A percentile compares a stretch with the other conserved stretches of the same genome.
Evolutionary conservation across 2,888 invertebrate genomes (phyloP).

Genomic region (Xanthorhoe spadicearia): DNA sequence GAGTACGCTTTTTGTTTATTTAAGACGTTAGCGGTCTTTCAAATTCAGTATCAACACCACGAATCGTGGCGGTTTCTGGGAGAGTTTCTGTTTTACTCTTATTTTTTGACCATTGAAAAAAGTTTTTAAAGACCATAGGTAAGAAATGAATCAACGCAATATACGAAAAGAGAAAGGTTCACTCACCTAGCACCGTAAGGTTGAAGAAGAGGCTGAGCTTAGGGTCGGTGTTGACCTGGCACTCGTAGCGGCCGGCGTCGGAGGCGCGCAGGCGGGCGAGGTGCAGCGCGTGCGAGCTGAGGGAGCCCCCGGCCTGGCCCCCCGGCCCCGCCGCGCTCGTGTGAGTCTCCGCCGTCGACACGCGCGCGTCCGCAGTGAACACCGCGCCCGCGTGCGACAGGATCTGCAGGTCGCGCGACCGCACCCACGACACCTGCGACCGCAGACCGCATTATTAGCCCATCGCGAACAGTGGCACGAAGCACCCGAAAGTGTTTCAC

Average conservation of each 20-base stretch:
- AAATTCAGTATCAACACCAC: too few relatives aligned
- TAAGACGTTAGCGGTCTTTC: not conserved
- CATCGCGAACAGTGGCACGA: not conserved
- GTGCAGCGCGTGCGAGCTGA: conserved; percentile 84
- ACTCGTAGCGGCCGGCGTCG: conserved; percentile 89
- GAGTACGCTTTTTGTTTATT: too few relatives aligned
- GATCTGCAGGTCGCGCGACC: conserved; percentile 88
- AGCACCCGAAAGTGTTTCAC: not conserved
- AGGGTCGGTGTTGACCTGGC: conserved; percentile 90
- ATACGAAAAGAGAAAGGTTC: not conserved
- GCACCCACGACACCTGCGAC: conserved; percentile 89
- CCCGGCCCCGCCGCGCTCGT: conserved; percentile 62
- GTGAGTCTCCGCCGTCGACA: conserved; percentile 79
- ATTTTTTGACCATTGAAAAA: too few relatives aligned
- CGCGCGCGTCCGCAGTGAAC: conserved; percentile 88
- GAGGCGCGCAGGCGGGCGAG: conserved; percentile 84
- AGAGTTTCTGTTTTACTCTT: too few relatives aligned
- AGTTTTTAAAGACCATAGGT: too few relatives aligned
- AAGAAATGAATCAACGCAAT: not conserved
- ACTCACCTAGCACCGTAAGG: conserved; percentile 85
- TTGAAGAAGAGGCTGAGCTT: conserved; percentile 88
- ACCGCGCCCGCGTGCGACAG: conserved; percentile 86
- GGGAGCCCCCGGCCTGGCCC: too few relatives aligned
- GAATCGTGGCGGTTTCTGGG: too few relatives aligned
- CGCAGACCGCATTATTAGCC: too few relatives aligned